phyloP scores from a whole-genome alignment of 1,140 invertebrate species.

The Aleiodes sp. region DNA sequence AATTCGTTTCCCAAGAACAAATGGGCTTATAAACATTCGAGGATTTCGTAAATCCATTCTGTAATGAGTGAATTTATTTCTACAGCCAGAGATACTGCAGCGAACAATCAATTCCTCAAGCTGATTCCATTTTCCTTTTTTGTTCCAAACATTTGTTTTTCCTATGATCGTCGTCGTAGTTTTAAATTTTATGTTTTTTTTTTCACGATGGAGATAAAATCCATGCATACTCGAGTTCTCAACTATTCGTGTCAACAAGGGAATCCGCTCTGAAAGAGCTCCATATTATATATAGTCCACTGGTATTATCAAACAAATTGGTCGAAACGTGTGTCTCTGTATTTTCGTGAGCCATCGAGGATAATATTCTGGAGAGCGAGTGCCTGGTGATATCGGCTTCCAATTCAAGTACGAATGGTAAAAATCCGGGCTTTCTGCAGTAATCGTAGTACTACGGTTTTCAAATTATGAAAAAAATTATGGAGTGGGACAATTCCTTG shows the following conservation, averaged over 20 bases:
- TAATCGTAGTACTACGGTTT: too few relatives aligned
- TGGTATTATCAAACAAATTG: conserved; percentile 15
- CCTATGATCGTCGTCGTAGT: background rate
- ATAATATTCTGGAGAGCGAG: background rate
- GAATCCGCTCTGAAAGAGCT: background rate
- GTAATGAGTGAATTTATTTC: conserved; percentile 28
- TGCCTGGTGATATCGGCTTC: background rate
- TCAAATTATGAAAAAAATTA: too few relatives aligned
- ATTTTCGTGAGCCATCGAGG: background rate
- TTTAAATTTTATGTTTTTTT: conserved; percentile 13
- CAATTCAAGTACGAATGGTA: background rate
- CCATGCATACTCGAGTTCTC: background rate
- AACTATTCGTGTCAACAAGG: conserved; percentile 32
- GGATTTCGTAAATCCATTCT: conserved; percentile 25
- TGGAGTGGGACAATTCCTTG: too few relatives aligned
- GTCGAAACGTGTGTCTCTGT: conserved; percentile 15
- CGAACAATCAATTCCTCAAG: background rate
- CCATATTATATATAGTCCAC: background rate
- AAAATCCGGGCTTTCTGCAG: too few relatives aligned
- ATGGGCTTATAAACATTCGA: conserved; percentile 18
- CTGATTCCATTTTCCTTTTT: background rate
- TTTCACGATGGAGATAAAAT: too few relatives aligned
- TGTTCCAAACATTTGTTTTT: background rate
- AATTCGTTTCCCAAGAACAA: conserved; percentile 11
- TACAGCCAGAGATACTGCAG: background rate